A percentile compares a stretch with the other conserved stretches of the same genome.
These are phyloP conservation scores for Diadumene lineata DNA, from an alignment of 92 coral and sea anemone genomes.

Conservation along the genomic window DNA sequence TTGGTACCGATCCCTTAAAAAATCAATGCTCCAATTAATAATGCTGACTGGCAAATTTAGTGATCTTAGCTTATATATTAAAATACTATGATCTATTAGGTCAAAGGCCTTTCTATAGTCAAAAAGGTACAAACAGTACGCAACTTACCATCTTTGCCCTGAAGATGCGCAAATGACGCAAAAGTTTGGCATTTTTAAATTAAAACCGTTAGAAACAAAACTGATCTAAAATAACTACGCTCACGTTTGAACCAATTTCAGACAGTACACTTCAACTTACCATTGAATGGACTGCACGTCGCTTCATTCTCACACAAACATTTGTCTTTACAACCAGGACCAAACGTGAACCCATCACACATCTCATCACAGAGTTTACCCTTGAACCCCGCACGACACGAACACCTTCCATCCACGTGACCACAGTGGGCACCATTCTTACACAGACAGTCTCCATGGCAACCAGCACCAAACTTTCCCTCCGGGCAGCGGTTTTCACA, in stretches of 20 bases:
- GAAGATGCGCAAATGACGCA: too few relatives aligned
- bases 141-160: too few relatives aligned
- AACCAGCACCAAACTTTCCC: conserved; percentile 73
- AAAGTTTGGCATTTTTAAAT: too few relatives aligned
- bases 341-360: conserved; percentile 63
- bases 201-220: too few relatives aligned
- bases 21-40: too few relatives aligned
- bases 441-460: conserved; percentile 67
- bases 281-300: conserved; percentile 63
- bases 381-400: conserved; percentile 65
- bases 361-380: conserved; percentile 58
- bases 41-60: too few relatives aligned
- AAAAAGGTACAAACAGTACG: too few relatives aligned
- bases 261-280: conserved; percentile 16
- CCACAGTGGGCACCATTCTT: conserved; percentile 84
- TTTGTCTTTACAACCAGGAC: conserved; percentile 54
- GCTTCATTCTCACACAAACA: conserved; percentile 86
- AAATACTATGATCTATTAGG: too few relatives aligned
- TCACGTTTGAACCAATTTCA: neutral
- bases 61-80: too few relatives aligned
- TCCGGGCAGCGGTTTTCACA: conserved; percentile 89
- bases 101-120: too few relatives aligned
- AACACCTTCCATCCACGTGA: conserved; percentile 76
- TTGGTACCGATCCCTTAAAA: too few relatives aligned
- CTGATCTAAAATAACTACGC: neutral